phyloP scores from a whole-genome alignment of 2,113 vertebrate species.

The Psettodes erumei region DNA sequence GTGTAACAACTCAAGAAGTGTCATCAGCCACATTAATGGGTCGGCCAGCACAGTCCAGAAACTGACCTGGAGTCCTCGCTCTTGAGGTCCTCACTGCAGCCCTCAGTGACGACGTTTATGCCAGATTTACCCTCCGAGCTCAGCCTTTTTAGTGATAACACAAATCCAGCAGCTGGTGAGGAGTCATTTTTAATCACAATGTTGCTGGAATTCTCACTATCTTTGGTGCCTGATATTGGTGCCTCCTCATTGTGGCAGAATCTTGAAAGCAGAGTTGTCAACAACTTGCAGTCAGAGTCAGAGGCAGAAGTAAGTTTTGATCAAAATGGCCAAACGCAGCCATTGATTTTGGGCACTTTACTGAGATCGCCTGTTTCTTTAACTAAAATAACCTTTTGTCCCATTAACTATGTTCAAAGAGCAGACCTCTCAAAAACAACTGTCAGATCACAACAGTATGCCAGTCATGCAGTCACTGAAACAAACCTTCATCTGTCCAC shows the following conservation, averaged over 20 bases:
- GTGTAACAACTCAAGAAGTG: slow-evolving; percentile 1
- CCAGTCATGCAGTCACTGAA: background rate
- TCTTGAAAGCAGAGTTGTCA: background rate
- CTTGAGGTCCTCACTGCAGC: background rate
- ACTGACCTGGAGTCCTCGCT: slow-evolving; percentile 24
- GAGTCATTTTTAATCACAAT: background rate
- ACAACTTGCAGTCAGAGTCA: background rate
- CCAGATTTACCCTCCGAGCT: slow-evolving; percentile 4
- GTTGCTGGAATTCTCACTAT: background rate
- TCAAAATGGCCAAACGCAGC: background rate
- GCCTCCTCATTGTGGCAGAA: background rate
- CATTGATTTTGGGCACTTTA: background rate
- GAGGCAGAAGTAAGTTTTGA: background rate
- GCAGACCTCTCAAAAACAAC: background rate
- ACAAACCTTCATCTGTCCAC: background rate
- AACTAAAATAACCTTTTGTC: background rate
- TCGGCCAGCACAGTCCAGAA: slow-evolving; percentile 17
- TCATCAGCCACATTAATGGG: slow-evolving; percentile 5
- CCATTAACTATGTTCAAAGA: background rate
- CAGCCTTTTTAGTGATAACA: background rate
- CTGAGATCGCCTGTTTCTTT: background rate
- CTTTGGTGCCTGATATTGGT: background rate
- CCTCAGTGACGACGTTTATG: background rate
- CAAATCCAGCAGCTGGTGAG: background rate
- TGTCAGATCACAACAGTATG: background rate